Base-by-base conservation (phyloP, 2,113 vertebrate species). In the Peucedramus taeniatus region DNA sequence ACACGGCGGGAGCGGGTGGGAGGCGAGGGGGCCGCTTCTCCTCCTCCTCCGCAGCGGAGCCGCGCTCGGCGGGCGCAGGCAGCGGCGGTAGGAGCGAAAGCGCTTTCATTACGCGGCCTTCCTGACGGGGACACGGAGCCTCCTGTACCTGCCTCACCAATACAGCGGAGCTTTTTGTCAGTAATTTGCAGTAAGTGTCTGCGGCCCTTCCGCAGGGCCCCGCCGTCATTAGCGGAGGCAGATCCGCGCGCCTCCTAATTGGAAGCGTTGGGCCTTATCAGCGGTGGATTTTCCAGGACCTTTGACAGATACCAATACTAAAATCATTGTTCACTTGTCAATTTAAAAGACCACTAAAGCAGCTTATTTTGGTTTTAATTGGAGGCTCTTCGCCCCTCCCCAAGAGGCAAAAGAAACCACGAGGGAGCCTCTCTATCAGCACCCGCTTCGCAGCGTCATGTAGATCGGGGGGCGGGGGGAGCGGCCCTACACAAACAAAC, bases 261-360 rank as follows among this genome's bases (percentile, higher is more conserved):
- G 99, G 99, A 99, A 99, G 99, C 99, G 97, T 99, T 99, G 99
- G 99, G 99, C 99, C 98, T 99, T 99, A 99, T 99, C 99, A 99
- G 98, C 98, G 96, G 98, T 98, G 98, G 99, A 99, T 99, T 99
- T 99, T 98, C 99, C 97, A 95, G 98, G 98, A 99, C 99, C 99
- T 99, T 99, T 99, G 99, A 99, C 99, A 99, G 99, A 98, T 99
- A 99, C 99, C 99, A 98, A 99, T 99, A 99, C 98, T 97, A 99
- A 99, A 99, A 99, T 99, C 99, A 99, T 99, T 99, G 99, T 99
- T 99, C 99, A 98, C 98, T 99, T 99, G 99, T 99, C 99, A 99
- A 99, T 99, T 99, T 99, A 99, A 99, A 99, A 99, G 98, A 98
- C 99, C 98, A 98, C 99, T 99, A 99, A 99, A 99, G 98, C 98